phyloP scores from a whole-genome alignment of 2,797 vertebrate genomes.

The Cephalopachus bancanus region DNA sequence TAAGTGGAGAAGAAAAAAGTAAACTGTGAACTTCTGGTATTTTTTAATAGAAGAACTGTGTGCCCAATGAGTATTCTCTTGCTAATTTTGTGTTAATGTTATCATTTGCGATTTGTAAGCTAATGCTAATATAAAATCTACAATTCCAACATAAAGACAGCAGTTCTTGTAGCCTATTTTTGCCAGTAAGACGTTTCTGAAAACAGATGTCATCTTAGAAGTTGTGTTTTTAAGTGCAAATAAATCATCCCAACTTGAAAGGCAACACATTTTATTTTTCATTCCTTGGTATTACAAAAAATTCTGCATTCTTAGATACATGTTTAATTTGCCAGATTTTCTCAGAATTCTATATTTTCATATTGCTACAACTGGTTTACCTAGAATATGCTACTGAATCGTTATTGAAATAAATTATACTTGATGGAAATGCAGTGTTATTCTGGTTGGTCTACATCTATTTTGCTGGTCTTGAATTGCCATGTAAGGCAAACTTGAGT shows the following conservation, averaged over 20 bases:
- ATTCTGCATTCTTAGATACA: slow-evolving; percentile 19
- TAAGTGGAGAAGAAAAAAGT: slow-evolving; percentile 53
- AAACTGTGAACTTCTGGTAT: slow-evolving; percentile 67
- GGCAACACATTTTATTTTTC: slow-evolving; percentile 57
- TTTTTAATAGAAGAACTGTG: slow-evolving; percentile 73
- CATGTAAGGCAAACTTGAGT: not conserved
- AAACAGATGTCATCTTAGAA: slow-evolving; percentile 73
- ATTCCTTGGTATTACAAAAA: slow-evolving; percentile 53
- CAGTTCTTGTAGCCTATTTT: slow-evolving; percentile 76
- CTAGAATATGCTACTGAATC: slow-evolving; percentile 49
- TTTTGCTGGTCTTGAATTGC: slow-evolving; percentile 14
- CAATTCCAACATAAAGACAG: slow-evolving; percentile 65
- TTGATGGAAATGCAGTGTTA: slow-evolving; percentile 45
- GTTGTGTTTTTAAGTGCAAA: slow-evolving; percentile 81
- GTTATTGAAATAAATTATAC: slow-evolving; percentile 75
- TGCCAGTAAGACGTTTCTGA: slow-evolving; percentile 65
- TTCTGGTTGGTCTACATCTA: not conserved
- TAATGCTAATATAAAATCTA: slow-evolving; percentile 64
- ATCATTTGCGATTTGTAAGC: slow-evolving; percentile 64
- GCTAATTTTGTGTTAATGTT: slow-evolving; percentile 72
- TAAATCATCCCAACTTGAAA: slow-evolving; percentile 75
- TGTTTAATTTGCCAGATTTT: slow-evolving; percentile 41
- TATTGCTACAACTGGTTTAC: slow-evolving; percentile 47
- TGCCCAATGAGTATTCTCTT: slow-evolving; percentile 66
- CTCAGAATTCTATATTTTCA: slow-evolving; percentile 66